Conservation (phyloP, 1,140 invertebrate genomes). For the Eupeodes corollae region DNA sequence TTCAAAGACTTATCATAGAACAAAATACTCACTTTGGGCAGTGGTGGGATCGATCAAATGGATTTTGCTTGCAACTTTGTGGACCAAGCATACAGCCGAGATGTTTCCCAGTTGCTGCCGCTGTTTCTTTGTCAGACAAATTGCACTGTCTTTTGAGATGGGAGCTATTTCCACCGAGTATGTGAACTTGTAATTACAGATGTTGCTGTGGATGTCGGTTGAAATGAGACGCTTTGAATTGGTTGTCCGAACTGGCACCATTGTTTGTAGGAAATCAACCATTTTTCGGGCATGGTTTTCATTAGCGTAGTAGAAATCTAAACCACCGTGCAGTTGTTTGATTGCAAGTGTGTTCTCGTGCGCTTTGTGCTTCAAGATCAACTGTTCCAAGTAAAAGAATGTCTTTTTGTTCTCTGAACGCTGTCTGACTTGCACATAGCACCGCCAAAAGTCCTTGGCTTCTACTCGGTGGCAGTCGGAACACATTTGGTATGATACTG, state of each 20-base stretch:
- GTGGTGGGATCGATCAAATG: slow-evolving; percentile 89
- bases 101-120: slow-evolving; percentile 87
- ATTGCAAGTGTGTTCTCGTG: slow-evolving; percentile 88
- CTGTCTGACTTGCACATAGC: slow-evolving; percentile 75
- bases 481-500: slow-evolving; percentile 89
- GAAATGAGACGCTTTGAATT: slow-evolving; percentile 93
- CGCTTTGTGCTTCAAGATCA: slow-evolving; percentile 91
- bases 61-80: slow-evolving; percentile 78
- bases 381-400: slow-evolving; percentile 95
- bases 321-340: slow-evolving; percentile 86
- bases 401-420: slow-evolving; percentile 93
- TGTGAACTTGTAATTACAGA: slow-evolving; percentile 93
- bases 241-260: slow-evolving; percentile 76
- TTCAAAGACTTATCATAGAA: slow-evolving; percentile 1
- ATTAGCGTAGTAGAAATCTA: slow-evolving; percentile 91
- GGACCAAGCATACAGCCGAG: slow-evolving; percentile 77
- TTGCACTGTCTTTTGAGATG: slow-evolving; percentile 89
- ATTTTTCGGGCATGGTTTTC: slow-evolving; percentile 89
- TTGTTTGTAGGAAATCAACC: slow-evolving; percentile 81
- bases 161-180: slow-evolving; percentile 93
- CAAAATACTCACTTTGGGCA: slow-evolving; percentile 62
- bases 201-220: slow-evolving; percentile 94
- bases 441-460: slow-evolving; percentile 96
- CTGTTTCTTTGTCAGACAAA: slow-evolving; percentile 82
- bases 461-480: slow-evolving; percentile 92